A percentile compares a stretch with the other conserved stretches of the same genome.
Evolutionary conservation across 2,888 invertebrate genomes (phyloP).

Genomic region (Tiliacea citrago): DNA sequence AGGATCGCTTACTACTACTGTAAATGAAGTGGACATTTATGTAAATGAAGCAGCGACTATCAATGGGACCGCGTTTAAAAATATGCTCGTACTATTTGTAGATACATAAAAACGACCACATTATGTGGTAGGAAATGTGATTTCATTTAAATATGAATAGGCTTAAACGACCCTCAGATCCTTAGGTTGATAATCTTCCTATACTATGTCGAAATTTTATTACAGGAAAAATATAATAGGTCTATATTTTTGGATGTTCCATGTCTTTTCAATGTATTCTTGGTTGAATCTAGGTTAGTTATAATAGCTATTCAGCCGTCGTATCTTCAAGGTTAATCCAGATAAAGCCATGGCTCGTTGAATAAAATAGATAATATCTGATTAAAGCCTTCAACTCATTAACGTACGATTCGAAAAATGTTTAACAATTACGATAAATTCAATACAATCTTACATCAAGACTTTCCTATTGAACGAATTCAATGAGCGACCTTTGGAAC

Average conservation of each 20-base stretch:
- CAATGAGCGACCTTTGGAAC: slow-evolving; percentile 53
- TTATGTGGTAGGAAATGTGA: slow-evolving; percentile 54
- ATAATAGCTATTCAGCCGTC: slow-evolving; percentile 46
- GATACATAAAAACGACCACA: slow-evolving; percentile 56
- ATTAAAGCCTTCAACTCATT: slow-evolving; percentile 54
- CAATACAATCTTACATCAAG: slow-evolving; percentile 52
- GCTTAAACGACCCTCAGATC: slow-evolving; percentile 44
- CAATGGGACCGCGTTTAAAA: slow-evolving; percentile 61
- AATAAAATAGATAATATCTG: slow-evolving; percentile 58
- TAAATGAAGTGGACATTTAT: slow-evolving; percentile 73
- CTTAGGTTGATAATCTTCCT: slow-evolving; percentile 44
- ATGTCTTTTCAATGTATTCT: slow-evolving; percentile 41
- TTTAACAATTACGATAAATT: slow-evolving; percentile 52
- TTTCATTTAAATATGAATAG: slow-evolving; percentile 60
- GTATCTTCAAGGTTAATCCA: slow-evolving; percentile 53
- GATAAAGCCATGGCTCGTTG: slow-evolving; percentile 49
- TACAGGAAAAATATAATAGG: slow-evolving; percentile 10
- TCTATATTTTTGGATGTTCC: slow-evolving; percentile 27
- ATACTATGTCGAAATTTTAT: slow-evolving; percentile 38
- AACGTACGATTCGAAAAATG: slow-evolving; percentile 55
- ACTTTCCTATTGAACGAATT: slow-evolving; percentile 55
- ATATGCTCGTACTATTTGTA: slow-evolving; percentile 54
- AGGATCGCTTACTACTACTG: slow-evolving; percentile 60
- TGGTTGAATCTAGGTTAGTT: slow-evolving; percentile 46
- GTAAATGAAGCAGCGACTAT: slow-evolving; percentile 68